Evolutionary conservation across 2,888 invertebrate genomes (phyloP).

Genomic region (Archaeoteleia sp.): DNA sequence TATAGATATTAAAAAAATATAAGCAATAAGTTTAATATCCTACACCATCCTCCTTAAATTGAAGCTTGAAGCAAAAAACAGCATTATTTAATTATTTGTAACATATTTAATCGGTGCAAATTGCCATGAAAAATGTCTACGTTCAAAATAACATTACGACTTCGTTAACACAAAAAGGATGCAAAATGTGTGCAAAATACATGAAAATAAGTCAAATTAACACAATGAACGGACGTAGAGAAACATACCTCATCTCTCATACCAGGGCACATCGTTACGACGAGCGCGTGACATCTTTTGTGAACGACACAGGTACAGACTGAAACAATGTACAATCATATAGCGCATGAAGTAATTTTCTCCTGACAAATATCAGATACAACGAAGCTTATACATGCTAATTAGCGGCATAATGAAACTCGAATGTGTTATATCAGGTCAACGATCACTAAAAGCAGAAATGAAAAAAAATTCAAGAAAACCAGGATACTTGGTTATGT

Average conservation of each 20-base stretch:
- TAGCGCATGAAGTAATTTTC: slow-evolving; percentile 8
- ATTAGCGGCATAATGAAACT: slow-evolving; percentile 15
- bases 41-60: too few relatives aligned
- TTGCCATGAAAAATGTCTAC: too few relatives aligned
- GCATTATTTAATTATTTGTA: too few relatives aligned
- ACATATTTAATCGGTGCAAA: too few relatives aligned
- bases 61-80: too few relatives aligned
- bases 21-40: too few relatives aligned
- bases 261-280: slow-evolving; percentile 99
- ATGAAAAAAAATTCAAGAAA: neutral
- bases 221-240: neutral
- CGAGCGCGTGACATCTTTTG: slow-evolving; percentile 97
- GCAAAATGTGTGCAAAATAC: neutral
- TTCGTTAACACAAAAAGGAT: too few relatives aligned
- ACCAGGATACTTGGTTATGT: neutral
- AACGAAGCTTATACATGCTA: slow-evolving; percentile 41
- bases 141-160: too few relatives aligned
- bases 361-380: slow-evolving; percentile 18
- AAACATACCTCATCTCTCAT: slow-evolving; percentile 88
- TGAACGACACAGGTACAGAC: slow-evolving; percentile 99
- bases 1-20: too few relatives aligned
- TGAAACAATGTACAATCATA: slow-evolving; percentile 75
- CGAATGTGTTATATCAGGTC: neutral
- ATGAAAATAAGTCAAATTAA: slow-evolving; percentile 8
- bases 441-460: slow-evolving; percentile 2